phyloP scores from a whole-genome alignment of 2,113 vertebrate species.

The Melanostigma gelatinosum region DNA sequence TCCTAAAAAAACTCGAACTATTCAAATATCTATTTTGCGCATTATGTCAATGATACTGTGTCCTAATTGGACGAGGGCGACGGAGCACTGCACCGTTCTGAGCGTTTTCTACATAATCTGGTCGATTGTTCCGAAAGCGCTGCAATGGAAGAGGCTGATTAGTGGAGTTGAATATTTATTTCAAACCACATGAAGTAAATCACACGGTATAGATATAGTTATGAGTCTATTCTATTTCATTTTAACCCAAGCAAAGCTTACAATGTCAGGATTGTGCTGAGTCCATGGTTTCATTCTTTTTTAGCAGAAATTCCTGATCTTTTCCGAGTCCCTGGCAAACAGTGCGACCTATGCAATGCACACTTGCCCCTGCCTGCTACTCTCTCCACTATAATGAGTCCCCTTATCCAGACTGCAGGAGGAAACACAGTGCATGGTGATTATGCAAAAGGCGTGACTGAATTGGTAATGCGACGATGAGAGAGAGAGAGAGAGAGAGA shows the following conservation, averaged over 20 bases:
- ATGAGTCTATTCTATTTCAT: background rate
- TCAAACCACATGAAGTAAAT: slow-evolving; percentile 8
- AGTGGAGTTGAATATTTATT: background rate
- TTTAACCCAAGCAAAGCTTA: background rate
- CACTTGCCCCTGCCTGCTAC: slow-evolving; percentile 32
- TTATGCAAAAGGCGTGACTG: slow-evolving; percentile 75
- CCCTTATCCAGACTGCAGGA: slow-evolving; percentile 62
- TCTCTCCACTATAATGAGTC: slow-evolving; percentile 72
- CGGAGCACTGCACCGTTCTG: too few relatives aligned
- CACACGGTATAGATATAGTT: too few relatives aligned
- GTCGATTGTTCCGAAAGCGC: too few relatives aligned
- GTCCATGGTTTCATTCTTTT: background rate
- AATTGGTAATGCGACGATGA: slow-evolving; percentile 70
- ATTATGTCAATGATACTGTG: too few relatives aligned
- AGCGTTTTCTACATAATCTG: too few relatives aligned
- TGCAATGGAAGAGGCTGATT: too few relatives aligned
- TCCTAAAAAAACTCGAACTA: background rate
- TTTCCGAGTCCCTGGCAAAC: slow-evolving; percentile 36
- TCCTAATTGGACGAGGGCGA: too few relatives aligned
- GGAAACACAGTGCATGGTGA: slow-evolving; percentile 64
- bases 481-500: slow-evolving; percentile 26
- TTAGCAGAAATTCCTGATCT: slow-evolving; percentile 6
- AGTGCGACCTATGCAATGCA: slow-evolving; percentile 40
- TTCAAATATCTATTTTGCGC: background rate
- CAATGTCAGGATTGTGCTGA: background rate